phyloP scores from a whole-genome alignment of 1,140 invertebrate species.

The Penaeus japonicus region DNA sequence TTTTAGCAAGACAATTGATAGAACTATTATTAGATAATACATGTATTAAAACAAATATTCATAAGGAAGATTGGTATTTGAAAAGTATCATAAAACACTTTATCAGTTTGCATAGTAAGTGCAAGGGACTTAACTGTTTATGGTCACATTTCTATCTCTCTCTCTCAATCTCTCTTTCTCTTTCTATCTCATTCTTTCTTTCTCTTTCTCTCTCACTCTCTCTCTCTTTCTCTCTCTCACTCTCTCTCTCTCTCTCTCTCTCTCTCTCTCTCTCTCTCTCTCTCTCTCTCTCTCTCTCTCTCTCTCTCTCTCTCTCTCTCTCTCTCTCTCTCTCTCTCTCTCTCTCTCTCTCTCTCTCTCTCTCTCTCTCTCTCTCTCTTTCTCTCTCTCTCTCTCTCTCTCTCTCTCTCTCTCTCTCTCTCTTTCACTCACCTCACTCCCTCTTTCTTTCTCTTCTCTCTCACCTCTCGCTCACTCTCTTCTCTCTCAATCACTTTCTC shows the following conservation, averaged over 20 bases:
- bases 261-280: neutral
- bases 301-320: neutral
- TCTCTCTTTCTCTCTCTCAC: neutral
- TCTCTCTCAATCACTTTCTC: neutral
- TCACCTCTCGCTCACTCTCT: neutral
- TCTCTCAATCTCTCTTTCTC: neutral
- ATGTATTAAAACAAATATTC: too few species aligned
- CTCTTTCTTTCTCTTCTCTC: neutral
- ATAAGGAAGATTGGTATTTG: neutral
- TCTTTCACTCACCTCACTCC: neutral
- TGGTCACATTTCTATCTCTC: neutral
- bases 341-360: neutral
- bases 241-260: neutral
- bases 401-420: neutral
- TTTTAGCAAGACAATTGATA: too few species aligned
- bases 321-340: neutral
- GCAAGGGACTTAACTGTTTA: too few species aligned
- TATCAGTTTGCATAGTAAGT: too few species aligned
- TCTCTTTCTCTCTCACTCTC: neutral
- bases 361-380: neutral
- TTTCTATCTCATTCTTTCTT: neutral
- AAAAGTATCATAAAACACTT: too few species aligned
- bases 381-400: neutral
- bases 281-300: too few species aligned
- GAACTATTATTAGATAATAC: too few species aligned